Percentiles rank a stretch among this genome's conserved stretches.
Conservation (phyloP, 2,888 invertebrate species). For the Ptycholaimellus sp. region DNA sequence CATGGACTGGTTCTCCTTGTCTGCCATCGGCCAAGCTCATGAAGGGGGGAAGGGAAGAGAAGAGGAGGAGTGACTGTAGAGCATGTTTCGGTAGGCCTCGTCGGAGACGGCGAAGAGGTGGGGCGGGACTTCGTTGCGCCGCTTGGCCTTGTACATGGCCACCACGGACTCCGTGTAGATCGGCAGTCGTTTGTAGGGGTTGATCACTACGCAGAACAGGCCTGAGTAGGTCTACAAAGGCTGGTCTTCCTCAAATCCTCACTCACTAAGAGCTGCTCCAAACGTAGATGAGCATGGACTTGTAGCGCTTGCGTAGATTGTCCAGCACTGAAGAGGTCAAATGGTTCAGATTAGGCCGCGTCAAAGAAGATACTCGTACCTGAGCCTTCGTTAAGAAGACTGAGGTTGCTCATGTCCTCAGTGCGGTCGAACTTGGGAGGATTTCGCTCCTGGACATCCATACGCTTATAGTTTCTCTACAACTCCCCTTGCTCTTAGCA, state of each 20-base stretch:
- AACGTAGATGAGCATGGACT: slow-evolving; percentile 71
- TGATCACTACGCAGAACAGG: slow-evolving; percentile 99
- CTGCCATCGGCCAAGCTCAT: slow-evolving; percentile 32
- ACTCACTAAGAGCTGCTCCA: too few species aligned
- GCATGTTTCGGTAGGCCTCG: slow-evolving; percentile 99
- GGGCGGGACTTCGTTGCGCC: slow-evolving; percentile 32
- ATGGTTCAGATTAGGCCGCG: too few species aligned
- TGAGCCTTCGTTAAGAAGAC: slow-evolving; percentile 90
- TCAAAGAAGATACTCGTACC: too few species aligned
- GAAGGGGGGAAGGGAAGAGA: too few species aligned
- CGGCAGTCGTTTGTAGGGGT: slow-evolving; percentile 97
- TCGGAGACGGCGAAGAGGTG: slow-evolving; percentile 89
- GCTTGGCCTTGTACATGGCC: slow-evolving; percentile 32
- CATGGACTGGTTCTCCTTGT: slow-evolving; percentile 98
- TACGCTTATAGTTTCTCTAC: too few species aligned
- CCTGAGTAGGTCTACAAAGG: slow-evolving; percentile 94
- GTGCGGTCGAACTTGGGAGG: slow-evolving; percentile 92
- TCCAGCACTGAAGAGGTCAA: slow-evolving; percentile 91
- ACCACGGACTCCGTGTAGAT: slow-evolving; percentile 92
- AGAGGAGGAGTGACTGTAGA: slow-evolving; percentile 52
- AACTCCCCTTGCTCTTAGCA: too few species aligned
- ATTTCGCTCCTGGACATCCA: slow-evolving; percentile 81
- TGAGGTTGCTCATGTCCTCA: slow-evolving; percentile 43
- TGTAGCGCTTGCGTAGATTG: slow-evolving; percentile 93
- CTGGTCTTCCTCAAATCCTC: too few species aligned